Evolutionary conservation across 1,140 invertebrate species (phyloP).

Genomic region (Orussus abietinus): DNA sequence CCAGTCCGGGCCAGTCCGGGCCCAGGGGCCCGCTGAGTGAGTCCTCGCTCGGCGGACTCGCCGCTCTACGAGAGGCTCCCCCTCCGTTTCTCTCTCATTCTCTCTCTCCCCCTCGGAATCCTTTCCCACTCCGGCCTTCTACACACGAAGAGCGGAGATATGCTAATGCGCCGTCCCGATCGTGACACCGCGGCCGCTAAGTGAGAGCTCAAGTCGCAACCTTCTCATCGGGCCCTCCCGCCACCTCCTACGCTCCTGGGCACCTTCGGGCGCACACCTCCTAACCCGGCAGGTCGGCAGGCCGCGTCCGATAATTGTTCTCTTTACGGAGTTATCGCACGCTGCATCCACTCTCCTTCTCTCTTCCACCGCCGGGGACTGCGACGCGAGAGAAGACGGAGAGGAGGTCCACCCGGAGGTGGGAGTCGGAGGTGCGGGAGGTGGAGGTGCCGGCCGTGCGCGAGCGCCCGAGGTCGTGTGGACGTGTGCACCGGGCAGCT

Average conservation of each 20-base stretch:
- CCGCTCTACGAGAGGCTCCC: no score
- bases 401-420: no score
- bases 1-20: constrained; percentile 10
- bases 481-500: no score
- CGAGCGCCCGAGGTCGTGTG: no score
- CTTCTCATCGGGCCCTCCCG: constrained; percentile 8
- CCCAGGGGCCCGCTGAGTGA: constrained; percentile 21
- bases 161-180: constrained; percentile 31
- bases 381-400: no score
- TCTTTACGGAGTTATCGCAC: no score
- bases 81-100: neutral
- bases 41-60: constrained; percentile 16
- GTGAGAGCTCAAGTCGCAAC: constrained; percentile 30
- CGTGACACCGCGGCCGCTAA: constrained; percentile 21
- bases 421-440: no score
- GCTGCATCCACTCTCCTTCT: no score
- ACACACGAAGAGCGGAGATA: constrained; percentile 20
- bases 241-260: neutral
- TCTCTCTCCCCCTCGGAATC: constrained; percentile 32
- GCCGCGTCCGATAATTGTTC: no score
- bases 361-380: no score
- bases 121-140: constrained; percentile 35
- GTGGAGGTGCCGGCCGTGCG: no score
- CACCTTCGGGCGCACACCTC: neutral
- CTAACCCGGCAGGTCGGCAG: no score